phyloP scores from a whole-genome alignment of 2,888 invertebrate species.

The Coelopa pilipes region DNA sequence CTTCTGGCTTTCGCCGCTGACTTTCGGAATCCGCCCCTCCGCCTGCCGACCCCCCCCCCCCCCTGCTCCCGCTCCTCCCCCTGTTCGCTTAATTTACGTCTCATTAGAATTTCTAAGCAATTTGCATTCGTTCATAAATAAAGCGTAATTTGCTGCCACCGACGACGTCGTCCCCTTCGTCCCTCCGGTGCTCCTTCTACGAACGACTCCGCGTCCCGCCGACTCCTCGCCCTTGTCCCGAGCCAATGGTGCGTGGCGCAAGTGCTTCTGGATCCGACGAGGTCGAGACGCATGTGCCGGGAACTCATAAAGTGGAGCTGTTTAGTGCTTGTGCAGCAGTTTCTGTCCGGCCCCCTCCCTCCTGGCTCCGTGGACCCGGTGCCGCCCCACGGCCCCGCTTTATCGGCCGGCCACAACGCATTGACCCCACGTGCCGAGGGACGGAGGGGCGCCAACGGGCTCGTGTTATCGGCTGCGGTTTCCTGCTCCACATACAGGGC shows the following conservation, averaged over 20 bases:
- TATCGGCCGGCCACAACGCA: neutral
- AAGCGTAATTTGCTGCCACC: conserved; percentile 5
- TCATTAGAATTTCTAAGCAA: conserved; percentile 25
- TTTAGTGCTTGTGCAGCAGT: conserved; percentile 19
- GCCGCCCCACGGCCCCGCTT: too few species aligned
- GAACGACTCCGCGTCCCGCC: too few species aligned
- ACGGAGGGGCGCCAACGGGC: neutral
- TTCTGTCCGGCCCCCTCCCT: neutral
- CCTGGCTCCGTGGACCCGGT: too few species aligned
- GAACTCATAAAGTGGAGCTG: conserved; percentile 19
- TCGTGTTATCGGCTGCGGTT: neutral
- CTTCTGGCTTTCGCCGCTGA: too few species aligned
- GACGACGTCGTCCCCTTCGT: too few species aligned
- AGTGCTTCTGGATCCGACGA: too few species aligned
- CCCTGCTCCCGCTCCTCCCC: neutral
- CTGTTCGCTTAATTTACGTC: conserved; percentile 14
- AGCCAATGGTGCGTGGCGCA: too few species aligned
- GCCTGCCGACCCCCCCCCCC: neutral
- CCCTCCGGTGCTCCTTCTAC: too few species aligned
- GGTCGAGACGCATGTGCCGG: neutral
- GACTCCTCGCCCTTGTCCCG: too few species aligned
- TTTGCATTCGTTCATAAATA: conserved; percentile 24
- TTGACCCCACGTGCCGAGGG: neutral
- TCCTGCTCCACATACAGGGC: neutral
- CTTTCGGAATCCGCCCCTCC: neutral